Evolutionary conservation across 2,797 vertebrate species (phyloP).

Genomic region (Semotilus atromaculatus): DNA sequence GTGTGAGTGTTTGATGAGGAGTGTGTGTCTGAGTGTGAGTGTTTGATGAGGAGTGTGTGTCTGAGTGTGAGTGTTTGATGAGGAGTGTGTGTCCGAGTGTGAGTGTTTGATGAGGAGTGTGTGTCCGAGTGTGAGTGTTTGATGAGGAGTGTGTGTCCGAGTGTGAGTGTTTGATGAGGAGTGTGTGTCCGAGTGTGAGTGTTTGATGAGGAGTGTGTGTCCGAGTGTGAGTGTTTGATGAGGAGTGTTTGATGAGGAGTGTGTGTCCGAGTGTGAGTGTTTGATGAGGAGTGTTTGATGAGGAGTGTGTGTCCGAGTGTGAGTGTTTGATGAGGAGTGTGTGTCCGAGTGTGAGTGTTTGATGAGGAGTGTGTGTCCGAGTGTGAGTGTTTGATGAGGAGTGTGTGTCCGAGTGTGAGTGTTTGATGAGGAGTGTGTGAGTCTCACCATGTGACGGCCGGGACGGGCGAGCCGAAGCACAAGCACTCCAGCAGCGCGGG

Average conservation of each 20-base stretch:
- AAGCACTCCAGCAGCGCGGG: conserved; percentile 86
- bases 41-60: background rate
- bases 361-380: too few relatives aligned
- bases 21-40: too few relatives aligned
- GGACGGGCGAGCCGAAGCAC: conserved; percentile 94
- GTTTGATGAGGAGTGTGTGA: background rate
- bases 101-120: background rate
- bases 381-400: too few relatives aligned
- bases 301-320: background rate
- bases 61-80: too few relatives aligned
- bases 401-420: too few relatives aligned
- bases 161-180: background rate
- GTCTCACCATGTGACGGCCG: conserved; percentile 90
- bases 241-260: background rate
- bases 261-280: too few relatives aligned
- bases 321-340: too few relatives aligned
- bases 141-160: background rate
- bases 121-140: too few relatives aligned
- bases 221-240: too few relatives aligned
- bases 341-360: too few relatives aligned
- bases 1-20: background rate
- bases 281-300: background rate
- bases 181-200: too few relatives aligned
- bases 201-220: background rate
- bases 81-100: background rate